Conservation (phyloP, 2,888 invertebrate species). For the Leptinotarsa haldemani region DNA sequence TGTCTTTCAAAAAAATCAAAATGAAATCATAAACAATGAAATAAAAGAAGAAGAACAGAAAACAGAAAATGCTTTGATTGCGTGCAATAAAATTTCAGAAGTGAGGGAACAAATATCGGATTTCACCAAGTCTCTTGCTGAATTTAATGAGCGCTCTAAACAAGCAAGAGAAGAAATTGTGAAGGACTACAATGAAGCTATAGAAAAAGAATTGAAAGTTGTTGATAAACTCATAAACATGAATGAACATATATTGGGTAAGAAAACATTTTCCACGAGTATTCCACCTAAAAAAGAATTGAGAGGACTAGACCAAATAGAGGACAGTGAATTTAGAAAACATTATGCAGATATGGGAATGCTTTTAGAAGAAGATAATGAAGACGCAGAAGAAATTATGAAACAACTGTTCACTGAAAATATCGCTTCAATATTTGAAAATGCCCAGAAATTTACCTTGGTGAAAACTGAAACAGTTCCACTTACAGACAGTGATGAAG, state of each 20-base stretch:
- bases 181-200: conserved; percentile 55
- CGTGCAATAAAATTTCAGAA: conserved; percentile 53
- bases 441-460: not conserved
- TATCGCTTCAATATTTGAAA: conserved; percentile 30
- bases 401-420: conserved; percentile 17
- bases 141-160: conserved; percentile 49
- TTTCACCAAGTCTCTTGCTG: conserved; percentile 51
- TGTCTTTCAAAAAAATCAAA: conserved; percentile 47
- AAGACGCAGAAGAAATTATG: conserved; percentile 29
- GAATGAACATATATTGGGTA: conserved; percentile 30
- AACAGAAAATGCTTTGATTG: conserved; percentile 44
- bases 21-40: conserved; percentile 34
- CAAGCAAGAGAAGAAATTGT: conserved; percentile 49
- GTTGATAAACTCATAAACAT: conserved; percentile 46
- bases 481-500: conserved; percentile 5
- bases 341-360: conserved; percentile 51
- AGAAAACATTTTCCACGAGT: conserved; percentile 12
- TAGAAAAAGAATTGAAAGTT: conserved; percentile 52
- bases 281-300: conserved; percentile 6
- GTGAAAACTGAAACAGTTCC: not conserved
- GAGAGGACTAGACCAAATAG: conserved; percentile 32
- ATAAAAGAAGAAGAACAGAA: conserved; percentile 30
- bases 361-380: conserved; percentile 41
- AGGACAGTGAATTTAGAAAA: conserved; percentile 42
- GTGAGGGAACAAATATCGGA: conserved; percentile 50